Conservation (phyloP, 2,797 vertebrate species). For the Karalla daura region DNA sequence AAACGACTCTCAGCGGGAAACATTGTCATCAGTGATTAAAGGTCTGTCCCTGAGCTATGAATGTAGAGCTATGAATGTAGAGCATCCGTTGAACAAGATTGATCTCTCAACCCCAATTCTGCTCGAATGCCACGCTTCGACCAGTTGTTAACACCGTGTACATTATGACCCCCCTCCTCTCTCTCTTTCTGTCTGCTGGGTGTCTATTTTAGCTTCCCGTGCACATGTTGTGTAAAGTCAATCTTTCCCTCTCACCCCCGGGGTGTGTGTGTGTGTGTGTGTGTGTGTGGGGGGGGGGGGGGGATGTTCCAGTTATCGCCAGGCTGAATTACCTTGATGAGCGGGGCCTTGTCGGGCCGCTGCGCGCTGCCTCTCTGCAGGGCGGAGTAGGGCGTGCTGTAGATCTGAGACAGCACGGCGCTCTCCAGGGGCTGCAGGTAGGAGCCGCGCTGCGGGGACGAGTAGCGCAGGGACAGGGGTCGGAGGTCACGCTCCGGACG, state of each 20-base stretch:
- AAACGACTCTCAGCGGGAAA: too few relatives aligned
- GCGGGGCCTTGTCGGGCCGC: slow-evolving; percentile 79
- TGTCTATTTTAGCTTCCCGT: slow-evolving; percentile 64
- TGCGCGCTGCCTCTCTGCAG: slow-evolving; percentile 52
- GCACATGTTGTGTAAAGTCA: slow-evolving; percentile 63
- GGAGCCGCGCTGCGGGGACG: slow-evolving; percentile 75
- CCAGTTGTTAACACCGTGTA: slow-evolving; percentile 45
- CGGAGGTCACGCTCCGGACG: slow-evolving; percentile 71
- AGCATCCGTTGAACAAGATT: slow-evolving; percentile 23
- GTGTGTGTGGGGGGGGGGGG: too few relatives aligned
- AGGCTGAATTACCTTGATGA: slow-evolving; percentile 83
- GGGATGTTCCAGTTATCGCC: slow-evolving; percentile 58
- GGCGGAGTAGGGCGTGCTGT: slow-evolving; percentile 85
- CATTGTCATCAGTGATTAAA: neutral
- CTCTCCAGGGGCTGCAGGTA: slow-evolving; percentile 70
- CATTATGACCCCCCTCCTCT: slow-evolving; percentile 13
- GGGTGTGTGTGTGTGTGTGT: too few relatives aligned
- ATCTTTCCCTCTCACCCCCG: too few relatives aligned
- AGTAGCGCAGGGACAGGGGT: slow-evolving; percentile 77
- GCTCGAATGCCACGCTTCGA: slow-evolving; percentile 12
- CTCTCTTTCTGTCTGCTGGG: slow-evolving; percentile 9
- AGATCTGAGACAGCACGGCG: slow-evolving; percentile 73
- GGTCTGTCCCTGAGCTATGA: slow-evolving; percentile 34
- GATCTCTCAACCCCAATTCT: slow-evolving; percentile 51
- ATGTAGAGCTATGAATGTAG: too few relatives aligned